phyloP scores from a whole-genome alignment of 2,797 vertebrate genomes.

The Paratrypauchen microcephalus region DNA sequence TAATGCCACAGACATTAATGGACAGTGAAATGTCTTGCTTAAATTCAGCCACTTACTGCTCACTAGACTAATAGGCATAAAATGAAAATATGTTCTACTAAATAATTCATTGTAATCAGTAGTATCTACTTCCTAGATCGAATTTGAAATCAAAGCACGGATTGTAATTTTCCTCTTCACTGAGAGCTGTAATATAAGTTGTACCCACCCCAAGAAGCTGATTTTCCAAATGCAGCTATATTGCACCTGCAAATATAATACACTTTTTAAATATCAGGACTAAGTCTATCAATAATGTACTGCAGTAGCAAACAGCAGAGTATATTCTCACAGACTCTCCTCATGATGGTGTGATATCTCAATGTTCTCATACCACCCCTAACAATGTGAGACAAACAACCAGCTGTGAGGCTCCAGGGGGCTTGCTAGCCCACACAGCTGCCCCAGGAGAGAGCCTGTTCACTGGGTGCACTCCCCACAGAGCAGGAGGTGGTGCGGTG shows the following conservation, averaged over 20 bases:
- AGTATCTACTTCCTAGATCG: not conserved
- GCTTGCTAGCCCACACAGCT: slow-evolving; percentile 20
- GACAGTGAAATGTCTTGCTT: not conserved
- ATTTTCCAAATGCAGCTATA: too few species aligned
- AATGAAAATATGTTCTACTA: not conserved
- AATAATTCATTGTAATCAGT: slow-evolving; percentile 1
- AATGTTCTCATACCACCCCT: slow-evolving; percentile 2
- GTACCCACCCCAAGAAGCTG: not conserved
- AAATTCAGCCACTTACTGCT: not conserved
- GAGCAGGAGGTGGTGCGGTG: slow-evolving; percentile 21
- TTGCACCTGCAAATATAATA: not conserved
- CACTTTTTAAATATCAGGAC: not conserved
- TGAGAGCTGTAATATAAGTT: not conserved
- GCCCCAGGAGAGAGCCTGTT: slow-evolving; percentile 35
- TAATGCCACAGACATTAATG: not conserved
- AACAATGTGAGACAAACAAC: slow-evolving; percentile 30
- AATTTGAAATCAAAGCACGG: slow-evolving; percentile 8
- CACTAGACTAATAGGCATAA: not conserved
- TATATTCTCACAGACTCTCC: not conserved
- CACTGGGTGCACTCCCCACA: slow-evolving; percentile 38
- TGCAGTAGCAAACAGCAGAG: not conserved
- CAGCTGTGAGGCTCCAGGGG: slow-evolving; percentile 30
- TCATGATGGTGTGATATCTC: not conserved
- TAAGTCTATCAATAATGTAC: not conserved
- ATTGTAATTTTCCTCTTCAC: not conserved